Base-by-base conservation (phyloP, 2,888 invertebrate genomes). In the Lordiphosa fenestrarum region DNA sequence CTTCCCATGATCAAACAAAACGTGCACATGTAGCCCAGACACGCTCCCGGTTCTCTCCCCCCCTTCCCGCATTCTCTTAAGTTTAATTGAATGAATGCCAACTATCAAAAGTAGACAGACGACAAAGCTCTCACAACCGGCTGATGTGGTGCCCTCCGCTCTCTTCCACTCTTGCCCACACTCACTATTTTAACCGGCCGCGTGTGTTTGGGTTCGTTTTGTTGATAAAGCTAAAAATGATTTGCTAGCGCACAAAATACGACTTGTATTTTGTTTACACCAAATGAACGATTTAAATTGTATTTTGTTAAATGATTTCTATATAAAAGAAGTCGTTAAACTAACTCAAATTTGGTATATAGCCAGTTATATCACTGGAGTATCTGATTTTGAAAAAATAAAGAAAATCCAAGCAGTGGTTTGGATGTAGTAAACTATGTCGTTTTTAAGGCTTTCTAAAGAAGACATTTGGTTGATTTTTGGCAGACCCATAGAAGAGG, bases 291-390 rank as follows among this genome's bases (percentile, higher is more conserved):
- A 87, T 87, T 87, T 86, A 85, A 86, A 85, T 70, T 80, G 75
- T 63, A 80, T 80, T 87, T 88, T 61, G 54, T 74, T 86, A 88
- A 85, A 69, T 85, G 60, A 64, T 85, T 88, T 87, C 13, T 38
- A 39, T 54, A 60, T 58, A 55, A 80, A 69, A 63, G 53, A 4
- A 2, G 3, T 0, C 2, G 23, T 6, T 0, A 33, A 71, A 73
- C 69, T 19, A 0, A 10, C 30, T 55, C 4, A 71, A 51, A 73
- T 48, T 54, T 6, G 33, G 40, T 7, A 42, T 6, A 21, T 1
- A n/a, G 0, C 2, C 55, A 54, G 46, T 3, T 12, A 10, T 5
- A 0, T 2, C 0, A 0, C 5, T 2, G n/a, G 48, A 65, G 75
- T 69, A 87, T 85, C 87, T 75, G 69, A 87, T 87, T 87, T 66